These are phyloP conservation scores for Zosterops lateralis DNA, from an alignment of 2,113 vertebrate genomes.

Conservation along the genomic window DNA sequence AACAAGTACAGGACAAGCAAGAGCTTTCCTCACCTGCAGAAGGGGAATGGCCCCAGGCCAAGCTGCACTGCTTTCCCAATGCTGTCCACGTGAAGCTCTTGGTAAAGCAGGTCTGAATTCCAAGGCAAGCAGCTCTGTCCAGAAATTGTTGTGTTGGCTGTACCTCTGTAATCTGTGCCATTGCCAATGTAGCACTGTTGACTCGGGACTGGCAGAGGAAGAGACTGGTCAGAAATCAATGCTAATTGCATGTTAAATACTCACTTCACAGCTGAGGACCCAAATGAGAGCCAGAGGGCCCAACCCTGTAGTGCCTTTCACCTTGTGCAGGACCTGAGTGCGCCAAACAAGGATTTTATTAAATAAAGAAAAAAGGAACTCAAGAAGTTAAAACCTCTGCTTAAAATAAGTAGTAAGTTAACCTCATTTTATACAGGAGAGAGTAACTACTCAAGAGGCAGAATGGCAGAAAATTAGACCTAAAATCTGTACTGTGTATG, in stretches of 20 bases:
- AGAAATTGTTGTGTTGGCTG: constrained; percentile 69
- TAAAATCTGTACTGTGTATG: background rate
- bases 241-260: background rate
- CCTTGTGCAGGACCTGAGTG: background rate
- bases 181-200: constrained; percentile 76
- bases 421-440: background rate
- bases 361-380: background rate
- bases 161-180: constrained; percentile 81
- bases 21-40: constrained; percentile 84
- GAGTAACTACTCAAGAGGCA: background rate
- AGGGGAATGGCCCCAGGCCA: constrained; percentile 85
- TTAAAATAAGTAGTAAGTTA: background rate
- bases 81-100: constrained; percentile 79
- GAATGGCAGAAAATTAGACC: background rate
- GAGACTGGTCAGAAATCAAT: background rate
- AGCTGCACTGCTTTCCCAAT: constrained; percentile 62
- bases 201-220: constrained; percentile 66
- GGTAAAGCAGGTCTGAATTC: constrained; percentile 85
- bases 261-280: background rate
- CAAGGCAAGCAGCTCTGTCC: constrained; percentile 84
- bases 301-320: background rate
- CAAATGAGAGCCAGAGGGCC: background rate
- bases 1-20: background rate
- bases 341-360: background rate
- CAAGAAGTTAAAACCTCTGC: background rate